Percentiles rank a stretch among this genome's conserved stretches.
Evolutionary conservation across 2,797 vertebrate genomes (phyloP).

Genomic region (Pseudomugil gertrudae): DNA sequence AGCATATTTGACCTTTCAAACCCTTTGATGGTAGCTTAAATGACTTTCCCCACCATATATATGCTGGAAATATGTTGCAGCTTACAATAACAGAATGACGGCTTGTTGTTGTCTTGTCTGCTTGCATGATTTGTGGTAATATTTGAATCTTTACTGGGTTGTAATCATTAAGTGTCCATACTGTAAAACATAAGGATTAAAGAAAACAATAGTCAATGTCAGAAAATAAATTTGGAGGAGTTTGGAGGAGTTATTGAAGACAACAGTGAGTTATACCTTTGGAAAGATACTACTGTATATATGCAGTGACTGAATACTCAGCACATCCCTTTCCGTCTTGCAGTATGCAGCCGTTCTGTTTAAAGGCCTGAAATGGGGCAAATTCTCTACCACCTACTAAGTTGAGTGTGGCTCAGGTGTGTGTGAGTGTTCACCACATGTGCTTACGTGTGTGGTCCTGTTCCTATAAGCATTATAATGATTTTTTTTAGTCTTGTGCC

Average conservation of each 20-base stretch:
- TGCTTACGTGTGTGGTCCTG: constrained; percentile 64
- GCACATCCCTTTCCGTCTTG: constrained; percentile 25
- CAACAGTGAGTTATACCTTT: constrained; percentile 14
- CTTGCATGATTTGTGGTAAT: not conserved
- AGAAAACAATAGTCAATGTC: not conserved
- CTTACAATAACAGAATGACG: too few relatives aligned
- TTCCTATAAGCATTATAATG: constrained; percentile 57
- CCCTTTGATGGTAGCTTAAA: too few relatives aligned
- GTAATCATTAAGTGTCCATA: too few relatives aligned
- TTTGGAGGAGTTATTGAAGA: too few relatives aligned
- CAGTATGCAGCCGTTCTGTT: constrained; percentile 27
- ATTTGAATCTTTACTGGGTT: not conserved
- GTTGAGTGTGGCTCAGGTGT: constrained; percentile 61
- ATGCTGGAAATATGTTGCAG: too few relatives aligned
- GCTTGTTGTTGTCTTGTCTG: too few relatives aligned
- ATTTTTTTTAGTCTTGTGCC: constrained; percentile 37
- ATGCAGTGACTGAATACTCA: constrained; percentile 29
- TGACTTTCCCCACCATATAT: too few relatives aligned
- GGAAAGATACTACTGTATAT: constrained; percentile 28
- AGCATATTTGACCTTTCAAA: too few relatives aligned
- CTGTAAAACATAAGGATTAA: constrained; percentile 13
- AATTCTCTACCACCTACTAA: constrained; percentile 57
- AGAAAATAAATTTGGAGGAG: constrained; percentile 4
- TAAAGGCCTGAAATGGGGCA: constrained; percentile 44
- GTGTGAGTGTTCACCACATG: constrained; percentile 44